Conservation (phyloP, 2,888 invertebrate genomes). For the Macrophya annulata region DNA sequence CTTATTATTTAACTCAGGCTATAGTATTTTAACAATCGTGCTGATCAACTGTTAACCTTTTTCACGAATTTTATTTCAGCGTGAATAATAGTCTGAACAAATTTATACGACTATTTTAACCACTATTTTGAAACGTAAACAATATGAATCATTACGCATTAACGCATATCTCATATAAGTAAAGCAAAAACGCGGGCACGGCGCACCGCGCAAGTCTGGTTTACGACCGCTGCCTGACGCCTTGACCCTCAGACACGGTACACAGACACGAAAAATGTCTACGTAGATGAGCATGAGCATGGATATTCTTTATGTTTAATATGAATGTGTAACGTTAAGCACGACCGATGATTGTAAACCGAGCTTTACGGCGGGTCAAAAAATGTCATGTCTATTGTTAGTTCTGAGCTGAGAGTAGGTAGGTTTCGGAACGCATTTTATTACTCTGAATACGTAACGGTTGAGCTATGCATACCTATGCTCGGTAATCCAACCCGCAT, state of each 20-base stretch:
- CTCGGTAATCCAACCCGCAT: neutral
- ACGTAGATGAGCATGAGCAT: too few relatives aligned
- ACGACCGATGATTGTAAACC: too few relatives aligned
- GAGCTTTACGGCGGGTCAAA: neutral
- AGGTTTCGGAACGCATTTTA: too few relatives aligned
- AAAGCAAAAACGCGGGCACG: neutral
- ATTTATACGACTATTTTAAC: neutral
- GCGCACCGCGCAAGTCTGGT: neutral
- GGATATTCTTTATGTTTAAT: neutral
- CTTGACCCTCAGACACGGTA: neutral
- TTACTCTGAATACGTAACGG: too few relatives aligned
- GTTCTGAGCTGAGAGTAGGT: neutral
- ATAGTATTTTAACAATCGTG: neutral
- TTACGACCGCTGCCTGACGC: neutral
- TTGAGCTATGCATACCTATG: too few relatives aligned
- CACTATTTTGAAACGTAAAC: neutral
- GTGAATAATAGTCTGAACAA: neutral
- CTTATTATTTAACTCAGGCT: neutral
- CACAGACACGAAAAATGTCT: neutral
- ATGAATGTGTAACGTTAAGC: neutral
- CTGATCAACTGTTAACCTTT: neutral
- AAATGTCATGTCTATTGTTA: neutral
- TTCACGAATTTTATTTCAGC: neutral
- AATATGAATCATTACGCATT: conserved; percentile 20
- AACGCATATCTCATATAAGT: neutral